phyloP scores from a whole-genome alignment of 2,113 vertebrate species.

The Saccopteryx bilineata region DNA sequence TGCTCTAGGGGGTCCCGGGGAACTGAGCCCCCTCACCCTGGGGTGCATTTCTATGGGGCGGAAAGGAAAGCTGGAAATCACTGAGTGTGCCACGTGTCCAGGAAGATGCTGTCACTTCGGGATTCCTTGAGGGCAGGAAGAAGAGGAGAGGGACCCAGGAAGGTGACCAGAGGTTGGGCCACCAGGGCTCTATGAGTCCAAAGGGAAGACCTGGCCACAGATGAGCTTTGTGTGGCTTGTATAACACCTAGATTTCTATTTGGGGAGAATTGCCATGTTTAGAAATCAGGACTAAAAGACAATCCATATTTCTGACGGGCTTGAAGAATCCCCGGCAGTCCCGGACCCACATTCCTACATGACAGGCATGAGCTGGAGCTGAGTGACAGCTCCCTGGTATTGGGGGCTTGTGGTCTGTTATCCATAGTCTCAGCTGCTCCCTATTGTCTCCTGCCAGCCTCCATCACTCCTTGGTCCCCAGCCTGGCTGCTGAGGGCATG shows the following conservation, averaged over 20 bases:
- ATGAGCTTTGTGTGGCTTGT: no score
- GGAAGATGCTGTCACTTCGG: not conserved
- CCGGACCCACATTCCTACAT: not conserved
- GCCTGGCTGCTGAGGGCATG: not conserved
- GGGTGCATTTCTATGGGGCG: not conserved
- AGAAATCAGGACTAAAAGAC: not conserved
- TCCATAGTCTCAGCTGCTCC: not conserved
- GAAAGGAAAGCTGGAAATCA: not conserved
- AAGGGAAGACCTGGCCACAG: no score
- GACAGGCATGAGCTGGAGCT: not conserved
- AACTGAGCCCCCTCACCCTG: not conserved
- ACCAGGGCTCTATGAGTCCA: no score
- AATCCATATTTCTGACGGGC: not conserved
- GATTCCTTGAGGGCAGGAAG: not conserved
- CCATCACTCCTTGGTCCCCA: not conserved
- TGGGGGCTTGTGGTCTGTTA: fast-evolving
- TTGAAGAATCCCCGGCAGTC: not conserved
- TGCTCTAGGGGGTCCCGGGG: not conserved
- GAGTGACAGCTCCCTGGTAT: not conserved
- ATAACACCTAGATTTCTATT: no score
- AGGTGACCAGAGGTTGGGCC: not conserved
- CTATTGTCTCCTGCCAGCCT: not conserved
- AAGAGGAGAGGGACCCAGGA: not conserved
- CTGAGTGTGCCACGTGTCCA: not conserved
- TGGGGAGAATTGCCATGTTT: not conserved